Base-by-base conservation (phyloP, 2,113 vertebrate species). In the Empidonax alnorum region DNA sequence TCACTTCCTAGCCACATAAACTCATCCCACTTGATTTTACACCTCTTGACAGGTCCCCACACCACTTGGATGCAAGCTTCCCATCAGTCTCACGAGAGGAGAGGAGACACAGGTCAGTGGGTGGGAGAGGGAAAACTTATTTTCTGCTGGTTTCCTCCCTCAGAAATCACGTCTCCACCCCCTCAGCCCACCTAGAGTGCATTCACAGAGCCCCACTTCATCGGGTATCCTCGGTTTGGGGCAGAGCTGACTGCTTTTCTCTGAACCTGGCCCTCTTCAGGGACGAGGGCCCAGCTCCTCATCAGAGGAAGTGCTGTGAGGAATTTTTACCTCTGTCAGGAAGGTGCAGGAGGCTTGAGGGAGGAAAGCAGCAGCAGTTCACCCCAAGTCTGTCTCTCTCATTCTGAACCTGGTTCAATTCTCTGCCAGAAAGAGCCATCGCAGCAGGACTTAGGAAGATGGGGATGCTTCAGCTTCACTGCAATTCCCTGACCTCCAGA, bases 181-280 rank as follows among this genome's bases (percentile, higher is more conserved):
- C 25, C 10, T 7, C 20, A 52, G 53, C 65, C 28, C 42, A 30
- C 20, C n/a, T 41, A 14, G 17, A 28, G 62, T 7, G 6, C 2
- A 8, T 14, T 52, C 21, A 33, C 7, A 33, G 63, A 69, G 24
- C 24, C 55, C 50, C 6, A 13, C 11, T 14, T 35, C 35, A 7
- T 3, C 71, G 46, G 46, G 4, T 2, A 2, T 0, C 46, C n/a
- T 44, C 0, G 0, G 9, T 4, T 9, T 27, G 56, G 37, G 65
- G 69, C 74, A 84, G 33, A 66, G 73, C 92, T 13, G 16, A 3
- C 17, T 9, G 50, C 20, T 67, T 33, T 39, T 39, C 24, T 49
- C 76, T 31, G 7, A 66, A 25, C 61, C 33, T 56, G 42, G 10
- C 42, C 12, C 25, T 21, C 22, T 15, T 4, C 0, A 3, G 30